phyloP scores from a whole-genome alignment of 2,888 invertebrate genomes.

The Trisateles emortualis region DNA sequence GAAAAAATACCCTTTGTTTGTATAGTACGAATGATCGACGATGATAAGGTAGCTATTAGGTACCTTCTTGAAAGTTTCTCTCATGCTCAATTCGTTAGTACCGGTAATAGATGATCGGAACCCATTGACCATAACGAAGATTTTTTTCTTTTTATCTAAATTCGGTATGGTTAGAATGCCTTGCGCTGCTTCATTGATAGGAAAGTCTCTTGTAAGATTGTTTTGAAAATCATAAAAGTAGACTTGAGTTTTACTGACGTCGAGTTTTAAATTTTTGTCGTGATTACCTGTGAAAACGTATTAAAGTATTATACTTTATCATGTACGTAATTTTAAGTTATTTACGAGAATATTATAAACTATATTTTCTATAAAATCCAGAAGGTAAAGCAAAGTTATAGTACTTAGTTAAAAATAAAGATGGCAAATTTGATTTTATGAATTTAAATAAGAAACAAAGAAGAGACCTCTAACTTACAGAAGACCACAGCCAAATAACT shows the following conservation, averaged over 20 bases:
- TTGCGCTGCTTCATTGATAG: neutral
- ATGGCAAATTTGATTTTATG: too few relatives aligned
- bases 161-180: conserved; percentile 9
- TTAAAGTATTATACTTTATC: too few relatives aligned
- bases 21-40: neutral
- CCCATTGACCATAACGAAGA: conserved; percentile 19
- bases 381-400: too few relatives aligned
- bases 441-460: too few relatives aligned
- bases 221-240: conserved; percentile 18
- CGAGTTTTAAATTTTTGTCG: neutral
- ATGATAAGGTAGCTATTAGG: neutral
- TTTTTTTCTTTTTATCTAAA: conserved; percentile 4
- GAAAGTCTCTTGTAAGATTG: neutral
- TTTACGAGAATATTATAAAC: too few relatives aligned
- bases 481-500: too few relatives aligned
- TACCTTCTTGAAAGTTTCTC: neutral
- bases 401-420: too few relatives aligned
- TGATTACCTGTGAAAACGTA: neutral
- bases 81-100: neutral
- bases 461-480: too few relatives aligned
- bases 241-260: conserved; percentile 28
- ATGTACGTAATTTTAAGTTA: too few relatives aligned
- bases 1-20: neutral
- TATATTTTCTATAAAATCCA: too few relatives aligned
- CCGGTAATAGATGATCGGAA: neutral